A percentile compares a stretch with the other conserved stretches of the same genome.
Evolutionary conservation across 2,113 vertebrate genomes (phyloP).

Genomic region (Marmota flaviventris): DNA sequence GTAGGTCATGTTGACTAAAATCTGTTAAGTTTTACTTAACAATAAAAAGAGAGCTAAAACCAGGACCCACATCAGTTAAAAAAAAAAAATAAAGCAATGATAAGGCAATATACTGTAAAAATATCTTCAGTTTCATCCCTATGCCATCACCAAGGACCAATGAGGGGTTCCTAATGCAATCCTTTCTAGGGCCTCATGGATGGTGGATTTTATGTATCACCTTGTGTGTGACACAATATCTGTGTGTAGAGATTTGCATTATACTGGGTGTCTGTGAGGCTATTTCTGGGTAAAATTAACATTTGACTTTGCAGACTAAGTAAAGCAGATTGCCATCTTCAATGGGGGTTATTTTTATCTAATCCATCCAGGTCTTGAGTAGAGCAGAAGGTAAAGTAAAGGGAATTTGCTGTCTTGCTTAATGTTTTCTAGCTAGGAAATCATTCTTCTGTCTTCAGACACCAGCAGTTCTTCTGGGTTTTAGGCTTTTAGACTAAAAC

Average conservation of each 20-base stretch:
- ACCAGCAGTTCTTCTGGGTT: neutral
- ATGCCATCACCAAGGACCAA: neutral
- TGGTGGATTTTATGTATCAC: neutral
- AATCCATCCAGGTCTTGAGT: neutral
- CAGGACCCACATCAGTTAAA: neutral
- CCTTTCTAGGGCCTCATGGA: neutral
- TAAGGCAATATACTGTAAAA: neutral
- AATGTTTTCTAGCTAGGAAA: neutral
- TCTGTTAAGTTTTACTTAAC: neutral
- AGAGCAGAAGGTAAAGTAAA: neutral
- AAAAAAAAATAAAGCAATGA: neutral
- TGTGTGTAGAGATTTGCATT: neutral
- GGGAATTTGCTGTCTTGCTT: neutral
- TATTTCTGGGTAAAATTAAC: neutral
- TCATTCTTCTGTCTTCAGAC: neutral
- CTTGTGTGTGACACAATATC: neutral
- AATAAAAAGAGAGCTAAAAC: neutral
- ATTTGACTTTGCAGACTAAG: neutral
- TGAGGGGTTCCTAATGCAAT: neutral
- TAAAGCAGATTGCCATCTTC: neutral
- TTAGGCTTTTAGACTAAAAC: neutral
- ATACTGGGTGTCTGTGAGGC: neutral
- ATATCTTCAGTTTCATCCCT: neutral
- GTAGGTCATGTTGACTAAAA: neutral
- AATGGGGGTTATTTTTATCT: accelerated